phyloP scores from a whole-genome alignment of 2,888 invertebrate genomes.

The Drosophila parthenogenetica region DNA sequence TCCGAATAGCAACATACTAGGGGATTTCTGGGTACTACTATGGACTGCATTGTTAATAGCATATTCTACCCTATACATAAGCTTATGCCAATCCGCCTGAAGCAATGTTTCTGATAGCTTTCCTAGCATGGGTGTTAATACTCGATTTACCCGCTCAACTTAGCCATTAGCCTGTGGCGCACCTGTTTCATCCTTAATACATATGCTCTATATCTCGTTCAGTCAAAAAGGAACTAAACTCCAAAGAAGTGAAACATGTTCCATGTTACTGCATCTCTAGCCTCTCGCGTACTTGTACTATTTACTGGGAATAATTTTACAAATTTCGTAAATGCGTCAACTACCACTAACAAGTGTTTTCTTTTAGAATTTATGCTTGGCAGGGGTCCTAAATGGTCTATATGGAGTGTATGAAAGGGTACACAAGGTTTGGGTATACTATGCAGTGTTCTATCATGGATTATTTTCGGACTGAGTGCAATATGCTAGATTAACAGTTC shows the following conservation, averaged over 20 bases:
- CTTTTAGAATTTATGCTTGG: not conserved
- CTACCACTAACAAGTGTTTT: conserved; percentile 3
- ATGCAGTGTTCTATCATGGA: conserved; percentile 1
- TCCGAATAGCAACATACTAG: conserved; percentile 15
- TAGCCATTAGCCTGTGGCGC: conserved; percentile 2
- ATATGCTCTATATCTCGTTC: conserved; percentile 3
- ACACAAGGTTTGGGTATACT: conserved; percentile 1
- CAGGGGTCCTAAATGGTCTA: not conserved
- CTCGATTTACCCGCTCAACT: not conserved
- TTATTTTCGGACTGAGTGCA: not conserved
- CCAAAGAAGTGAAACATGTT: conserved; percentile 17
- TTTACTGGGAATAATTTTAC: conserved; percentile 13
- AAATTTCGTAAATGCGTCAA: conserved; percentile 12
- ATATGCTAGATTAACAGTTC: not conserved
- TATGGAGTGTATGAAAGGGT: conserved; percentile 8
- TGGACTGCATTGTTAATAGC: conserved; percentile 20
- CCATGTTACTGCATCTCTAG: conserved; percentile 4
- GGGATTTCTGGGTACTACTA: conserved; percentile 4
- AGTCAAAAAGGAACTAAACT: conserved; percentile 9
- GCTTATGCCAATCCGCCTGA: conserved; percentile 10
- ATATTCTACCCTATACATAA: not conserved
- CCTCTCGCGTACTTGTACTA: conserved; percentile 1
- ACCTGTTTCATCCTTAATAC: too few species aligned
- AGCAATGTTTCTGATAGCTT: not conserved
- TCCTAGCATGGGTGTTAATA: not conserved